Conservation (phyloP, 2,113 vertebrate genomes). For the Craseonycteris thonglongyai region DNA sequence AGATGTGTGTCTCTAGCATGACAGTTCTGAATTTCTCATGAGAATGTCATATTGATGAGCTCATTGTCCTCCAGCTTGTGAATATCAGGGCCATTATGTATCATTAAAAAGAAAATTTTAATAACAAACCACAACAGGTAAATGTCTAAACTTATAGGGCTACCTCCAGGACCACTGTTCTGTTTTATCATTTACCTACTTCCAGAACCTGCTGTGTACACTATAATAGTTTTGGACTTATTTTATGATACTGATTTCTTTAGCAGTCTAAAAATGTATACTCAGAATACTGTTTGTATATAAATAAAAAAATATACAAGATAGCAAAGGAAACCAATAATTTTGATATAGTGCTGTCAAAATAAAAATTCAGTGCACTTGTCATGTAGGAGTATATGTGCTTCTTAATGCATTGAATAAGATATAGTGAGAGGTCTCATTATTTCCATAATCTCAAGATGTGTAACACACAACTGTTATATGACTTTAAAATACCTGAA, state of each 20-base stretch:
- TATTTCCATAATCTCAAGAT: background rate
- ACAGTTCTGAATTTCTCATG: background rate
- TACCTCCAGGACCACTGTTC: background rate
- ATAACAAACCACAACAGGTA: background rate
- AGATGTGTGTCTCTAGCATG: background rate
- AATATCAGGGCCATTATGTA: background rate
- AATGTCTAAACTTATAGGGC: background rate
- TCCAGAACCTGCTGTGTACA: background rate
- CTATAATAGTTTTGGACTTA: background rate
- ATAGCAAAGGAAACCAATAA: background rate
- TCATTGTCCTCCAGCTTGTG: background rate
- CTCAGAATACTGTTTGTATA: background rate
- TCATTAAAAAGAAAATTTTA: background rate
- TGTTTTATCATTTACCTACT: background rate
- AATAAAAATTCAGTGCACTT: slow-evolving; percentile 7
- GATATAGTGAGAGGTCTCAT: background rate
- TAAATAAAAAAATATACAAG: background rate
- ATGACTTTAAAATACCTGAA: background rate
- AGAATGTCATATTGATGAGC: background rate
- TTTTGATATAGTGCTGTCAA: slow-evolving; percentile 4
- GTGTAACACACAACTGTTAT: background rate
- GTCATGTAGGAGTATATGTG: background rate
- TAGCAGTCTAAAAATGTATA: background rate
- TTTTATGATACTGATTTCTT: background rate
- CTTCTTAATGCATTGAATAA: background rate